Percentiles rank a stretch among this genome's conserved stretches.
phyloP scores from a whole-genome alignment of 2,113 vertebrate species.

The Passerina amoena region DNA sequence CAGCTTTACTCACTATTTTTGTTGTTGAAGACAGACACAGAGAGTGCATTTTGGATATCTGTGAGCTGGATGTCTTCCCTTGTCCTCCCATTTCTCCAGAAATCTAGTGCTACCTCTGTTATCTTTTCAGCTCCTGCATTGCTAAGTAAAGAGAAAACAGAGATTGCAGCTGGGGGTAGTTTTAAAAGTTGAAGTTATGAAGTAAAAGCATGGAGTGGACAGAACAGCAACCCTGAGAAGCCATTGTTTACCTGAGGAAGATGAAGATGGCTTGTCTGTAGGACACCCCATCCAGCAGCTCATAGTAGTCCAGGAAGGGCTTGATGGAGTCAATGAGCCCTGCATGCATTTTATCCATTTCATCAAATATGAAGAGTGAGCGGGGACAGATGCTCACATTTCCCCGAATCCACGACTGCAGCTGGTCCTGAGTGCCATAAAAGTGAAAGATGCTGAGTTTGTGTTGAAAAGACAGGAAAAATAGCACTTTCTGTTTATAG shows the following conservation, averaged over 20 bases:
- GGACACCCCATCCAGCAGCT: slow-evolving; percentile 86
- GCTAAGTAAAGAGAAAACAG: slow-evolving; percentile 61
- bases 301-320: slow-evolving; percentile 92
- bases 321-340: slow-evolving; percentile 94
- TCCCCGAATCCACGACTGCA: slow-evolving; percentile 91
- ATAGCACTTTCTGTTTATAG: not conserved
- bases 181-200: not conserved
- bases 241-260: slow-evolving; percentile 88
- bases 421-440: slow-evolving; percentile 75
- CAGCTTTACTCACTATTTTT: slow-evolving; percentile 83
- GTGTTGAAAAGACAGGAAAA: not conserved
- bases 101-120: slow-evolving; percentile 81
- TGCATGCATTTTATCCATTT: slow-evolving; percentile 95
- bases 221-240: not conserved
- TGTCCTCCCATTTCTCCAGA: slow-evolving; percentile 83
- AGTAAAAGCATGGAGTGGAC: not conserved
- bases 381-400: slow-evolving; percentile 85
- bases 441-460: not conserved
- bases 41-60: slow-evolving; percentile 80
- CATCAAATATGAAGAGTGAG: slow-evolving; percentile 95
- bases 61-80: slow-evolving; percentile 86
- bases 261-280: slow-evolving; percentile 94
- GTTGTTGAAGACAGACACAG: slow-evolving; percentile 90
- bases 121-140: slow-evolving; percentile 91
- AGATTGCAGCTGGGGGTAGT: not conserved